Base-by-base conservation (phyloP, 2,113 vertebrate species). In the Scytalopus superciliaris region DNA sequence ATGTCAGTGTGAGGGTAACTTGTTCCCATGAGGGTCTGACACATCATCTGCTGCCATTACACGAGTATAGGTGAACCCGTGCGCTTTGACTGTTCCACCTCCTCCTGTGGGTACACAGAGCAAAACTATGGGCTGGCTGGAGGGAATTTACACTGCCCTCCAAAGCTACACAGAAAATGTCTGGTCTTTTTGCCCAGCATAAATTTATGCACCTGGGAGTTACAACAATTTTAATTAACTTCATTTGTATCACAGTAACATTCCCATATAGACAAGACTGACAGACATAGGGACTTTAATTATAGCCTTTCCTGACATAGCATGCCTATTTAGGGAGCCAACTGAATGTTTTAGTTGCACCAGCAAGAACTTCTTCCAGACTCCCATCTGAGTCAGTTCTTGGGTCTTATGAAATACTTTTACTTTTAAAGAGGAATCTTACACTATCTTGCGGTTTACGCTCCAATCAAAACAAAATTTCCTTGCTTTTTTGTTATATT, bases 291-390 rank as follows among this genome's bases (percentile, higher is more conserved):
- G 60, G 69, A 81, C 62, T 87, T 95, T 93, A 84, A 91, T 92
- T 92, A 75, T 87, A 95, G 69, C 25, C n/a, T 73, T 92, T 89
- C 66, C 66, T 94, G 78, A 87, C 66, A 63, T 50, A 69, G 59
- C 50, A 28, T 57, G 53, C 28, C 44, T 89, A 73, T 82, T 87
- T 87, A 82, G 62, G 60, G 77, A 87, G 44, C 49, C 77, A 57
- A 15, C 53, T 75, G 66, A 87, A 57, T 4, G 7, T 82, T 57
- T 82, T 24, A 40, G n/a, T 75, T 79, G 69, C 37, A 84, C 74
- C 62, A 95, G 56, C n/a, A 84, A 69, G 56, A 92, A 47, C 66
- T 72, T 77, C 53, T 78, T 59, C 57, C n/a, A 56, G 60, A 45
- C 50, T 76, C 21, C 14, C 66, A 11, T 84, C 25, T 15, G 45